Evolutionary conservation across 2,888 invertebrate genomes (phyloP), one percentile per base, ranked within the genome.

Genomic region (Amblyjoppa proteus): DNA sequence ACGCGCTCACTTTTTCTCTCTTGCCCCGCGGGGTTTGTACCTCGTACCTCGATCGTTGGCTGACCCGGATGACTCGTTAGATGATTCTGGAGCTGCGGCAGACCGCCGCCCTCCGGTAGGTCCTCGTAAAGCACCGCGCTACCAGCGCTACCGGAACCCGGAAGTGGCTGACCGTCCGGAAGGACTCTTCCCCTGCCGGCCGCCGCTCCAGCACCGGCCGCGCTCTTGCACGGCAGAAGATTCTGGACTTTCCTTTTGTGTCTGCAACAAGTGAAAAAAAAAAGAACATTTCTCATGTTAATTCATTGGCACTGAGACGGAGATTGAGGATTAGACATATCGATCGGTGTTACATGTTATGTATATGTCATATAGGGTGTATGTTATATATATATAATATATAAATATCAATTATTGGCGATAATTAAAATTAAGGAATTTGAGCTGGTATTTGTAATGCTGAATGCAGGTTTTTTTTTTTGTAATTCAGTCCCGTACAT

Each of bases 161-260:
- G 91, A 91, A 87, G 93, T 95, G 95, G 66, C 93, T 95, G 11
- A 94, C 95, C 92, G 73, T 93, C 93, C 20, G 91, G 85, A 71
- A 92, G 82, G 34, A 90, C 90, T 34, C 92, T 89, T 25, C 88
- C 88, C 2, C 92, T 95, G 34, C 95, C 96, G 82, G 95, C 96
- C 83, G 94, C 88, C 45, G 94, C 93, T 20, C 94, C 94, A 45
- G 93, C 95, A 94, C 85, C 95, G 93, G 11, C 95, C 94, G 91
- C 95, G 92, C 97, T 97, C 94, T 97, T 97, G 93, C 97, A 97
- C 69, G 97, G 97, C 91, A 97, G 95, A 87, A 97, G 96, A 92
- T 97, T 97, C 93, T 97, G 97, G 92, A 97, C 97, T 97, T 97
- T 97, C 94, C 97, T 96, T 94, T 97, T 97, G 94, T 97, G 97